Conservation (phyloP, 1,140 invertebrate species). For the Aradophagus sp. region DNA sequence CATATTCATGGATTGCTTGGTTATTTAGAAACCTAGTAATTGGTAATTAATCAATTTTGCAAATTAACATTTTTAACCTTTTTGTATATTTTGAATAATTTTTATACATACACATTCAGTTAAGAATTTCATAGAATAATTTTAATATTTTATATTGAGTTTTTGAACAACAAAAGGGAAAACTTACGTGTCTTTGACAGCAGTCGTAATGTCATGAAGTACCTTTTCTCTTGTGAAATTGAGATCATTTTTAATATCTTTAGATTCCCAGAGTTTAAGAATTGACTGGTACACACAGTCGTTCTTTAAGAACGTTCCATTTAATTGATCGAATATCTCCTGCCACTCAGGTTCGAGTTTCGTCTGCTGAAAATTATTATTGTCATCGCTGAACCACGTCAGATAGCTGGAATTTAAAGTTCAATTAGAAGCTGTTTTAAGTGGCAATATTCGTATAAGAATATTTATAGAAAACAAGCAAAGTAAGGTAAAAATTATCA, state of each 20-base stretch:
- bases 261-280: constrained; percentile 64
- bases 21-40: no score
- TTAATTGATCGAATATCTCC: constrained; percentile 55
- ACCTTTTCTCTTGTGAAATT: constrained; percentile 62
- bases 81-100: no score
- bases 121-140: not conserved
- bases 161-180: not conserved
- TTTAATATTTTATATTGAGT: no score
- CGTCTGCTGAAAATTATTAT: constrained; percentile 34
- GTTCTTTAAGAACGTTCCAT: constrained; percentile 57
- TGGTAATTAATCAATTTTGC: no score
- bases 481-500: no score
- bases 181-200: constrained; percentile 63
- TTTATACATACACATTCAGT: no score
- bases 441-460: no score
- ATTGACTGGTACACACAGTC: constrained; percentile 69
- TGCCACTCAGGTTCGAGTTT: constrained; percentile 53
- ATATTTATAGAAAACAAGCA: no score
- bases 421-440: not conserved
- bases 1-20: no score
- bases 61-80: no score
- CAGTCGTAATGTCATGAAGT: constrained; percentile 61
- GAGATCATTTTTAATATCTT: constrained; percentile 46
- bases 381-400: constrained; percentile 66
- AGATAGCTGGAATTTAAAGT: constrained; percentile 60